phyloP scores from a whole-genome alignment of 2,113 vertebrate genomes.

The Puffinus mauretanicus region DNA sequence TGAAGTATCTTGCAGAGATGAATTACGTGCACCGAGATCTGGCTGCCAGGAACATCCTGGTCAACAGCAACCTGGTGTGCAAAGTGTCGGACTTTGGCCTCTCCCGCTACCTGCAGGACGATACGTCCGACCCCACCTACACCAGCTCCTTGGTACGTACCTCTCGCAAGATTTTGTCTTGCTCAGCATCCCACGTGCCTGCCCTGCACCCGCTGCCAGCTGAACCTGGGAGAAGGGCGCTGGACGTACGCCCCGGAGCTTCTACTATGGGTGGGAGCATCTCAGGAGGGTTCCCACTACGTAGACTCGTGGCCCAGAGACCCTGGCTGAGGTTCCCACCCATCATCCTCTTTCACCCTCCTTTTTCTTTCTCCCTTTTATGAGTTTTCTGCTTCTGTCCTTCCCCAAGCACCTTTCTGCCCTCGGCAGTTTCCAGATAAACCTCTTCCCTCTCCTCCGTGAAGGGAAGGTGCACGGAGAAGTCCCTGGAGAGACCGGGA shows the following conservation, averaged over 20 bases:
- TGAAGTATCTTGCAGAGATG: constrained; percentile 98
- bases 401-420: background rate
- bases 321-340: background rate
- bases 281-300: background rate
- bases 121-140: constrained; percentile 96
- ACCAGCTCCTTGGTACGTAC: constrained; percentile 93
- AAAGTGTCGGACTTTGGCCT: constrained; percentile 98
- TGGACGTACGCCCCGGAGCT: background rate
- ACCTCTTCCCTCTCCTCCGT: background rate
- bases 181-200: background rate
- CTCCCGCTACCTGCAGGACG: constrained; percentile 95
- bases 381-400: background rate
- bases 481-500: background rate
- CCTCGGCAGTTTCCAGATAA: background rate
- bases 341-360: background rate
- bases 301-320: fast-evolving
- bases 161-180: background rate
- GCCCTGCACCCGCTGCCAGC: background rate
- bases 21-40: constrained; percentile 97
- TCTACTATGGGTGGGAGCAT: background rate
- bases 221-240: background rate
- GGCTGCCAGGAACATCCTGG: constrained; percentile 95
- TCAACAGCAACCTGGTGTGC: constrained; percentile 98
- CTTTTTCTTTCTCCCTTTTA: background rate
- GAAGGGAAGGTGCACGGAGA: background rate